Evolutionary conservation across 2,888 invertebrate genomes (phyloP).

Genomic region (Heliconius cydno): DNA sequence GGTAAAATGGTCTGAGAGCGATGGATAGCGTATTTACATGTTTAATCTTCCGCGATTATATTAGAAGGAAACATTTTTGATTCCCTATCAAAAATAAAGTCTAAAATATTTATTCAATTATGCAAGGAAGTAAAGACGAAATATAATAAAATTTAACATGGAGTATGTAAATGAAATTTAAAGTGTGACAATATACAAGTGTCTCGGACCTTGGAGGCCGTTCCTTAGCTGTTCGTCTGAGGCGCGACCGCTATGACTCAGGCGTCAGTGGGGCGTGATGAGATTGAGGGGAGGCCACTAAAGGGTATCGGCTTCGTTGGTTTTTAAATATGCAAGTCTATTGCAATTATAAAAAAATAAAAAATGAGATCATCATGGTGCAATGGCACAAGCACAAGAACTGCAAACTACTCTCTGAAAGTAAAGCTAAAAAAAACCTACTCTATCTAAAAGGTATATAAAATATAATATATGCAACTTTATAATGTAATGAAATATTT

Average conservation of each 20-base stretch:
- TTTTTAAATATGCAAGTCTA: slow-evolving; percentile 37
- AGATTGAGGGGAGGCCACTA: slow-evolving; percentile 68
- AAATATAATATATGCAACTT: neutral
- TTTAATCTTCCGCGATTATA: no score
- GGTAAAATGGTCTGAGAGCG: no score
- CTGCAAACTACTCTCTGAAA: no score
- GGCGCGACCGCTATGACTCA: slow-evolving; percentile 62
- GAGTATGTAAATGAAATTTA: slow-evolving; percentile 5
- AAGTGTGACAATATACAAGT: slow-evolving; percentile 32
- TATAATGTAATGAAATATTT: neutral
- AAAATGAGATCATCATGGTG: no score
- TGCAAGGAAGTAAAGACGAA: no score
- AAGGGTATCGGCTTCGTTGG: slow-evolving; percentile 64
- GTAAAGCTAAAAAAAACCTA: no score
- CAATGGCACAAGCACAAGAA: no score
- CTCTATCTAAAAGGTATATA: no score
- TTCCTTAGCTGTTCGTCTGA: slow-evolving; percentile 42
- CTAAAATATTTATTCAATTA: no score
- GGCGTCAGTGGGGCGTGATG: slow-evolving; percentile 69
- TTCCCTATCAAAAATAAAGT: no score
- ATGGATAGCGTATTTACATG: no score
- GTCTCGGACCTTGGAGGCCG: slow-evolving; percentile 29
- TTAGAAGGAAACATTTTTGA: no score
- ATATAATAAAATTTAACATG: neutral
- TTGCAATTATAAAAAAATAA: neutral